phyloP scores from a whole-genome alignment of 2,888 invertebrate species.

The Quadroppia sp. region DNA sequence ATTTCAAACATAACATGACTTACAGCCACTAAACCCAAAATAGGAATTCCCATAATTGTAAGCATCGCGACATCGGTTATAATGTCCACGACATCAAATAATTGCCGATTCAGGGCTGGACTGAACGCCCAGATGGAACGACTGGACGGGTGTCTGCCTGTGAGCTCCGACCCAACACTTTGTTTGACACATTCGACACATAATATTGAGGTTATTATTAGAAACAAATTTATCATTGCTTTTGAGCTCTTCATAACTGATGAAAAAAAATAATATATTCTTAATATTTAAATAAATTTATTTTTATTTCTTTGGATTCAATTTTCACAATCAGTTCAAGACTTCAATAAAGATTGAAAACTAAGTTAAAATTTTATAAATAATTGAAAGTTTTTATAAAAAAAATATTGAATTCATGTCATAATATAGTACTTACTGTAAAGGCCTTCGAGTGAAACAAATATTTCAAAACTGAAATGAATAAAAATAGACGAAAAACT shows the following conservation, averaged over 20 bases:
- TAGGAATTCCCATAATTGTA: constrained; percentile 26
- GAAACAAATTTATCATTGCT: not conserved
- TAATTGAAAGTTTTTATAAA: no score
- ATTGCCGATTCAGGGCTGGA: constrained; percentile 22
- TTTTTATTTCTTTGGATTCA: no score
- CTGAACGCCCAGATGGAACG: constrained; percentile 13
- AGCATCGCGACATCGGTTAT: constrained; percentile 36
- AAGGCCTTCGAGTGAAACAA: not conserved
- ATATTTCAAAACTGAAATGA: not conserved
- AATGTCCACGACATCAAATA: constrained; percentile 33
- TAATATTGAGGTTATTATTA: not conserved
- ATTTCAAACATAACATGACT: not conserved
- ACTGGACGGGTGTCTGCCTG: no score
- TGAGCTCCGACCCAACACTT: not conserved
- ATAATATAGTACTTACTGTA: no score
- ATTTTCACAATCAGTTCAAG: no score
- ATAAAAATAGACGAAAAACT: not conserved
- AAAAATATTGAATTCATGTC: no score
- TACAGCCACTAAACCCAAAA: constrained; percentile 30
- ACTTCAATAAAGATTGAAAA: no score
- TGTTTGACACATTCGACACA: not conserved
- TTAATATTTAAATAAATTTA: no score
- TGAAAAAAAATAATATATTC: no score
- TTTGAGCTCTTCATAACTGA: constrained; percentile 1
- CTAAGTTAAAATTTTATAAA: no score